Evolutionary conservation across 2,113 vertebrate species (phyloP), one percentile per base, ranked within the genome.

Genomic region (Eolophus roseicapilla): DNA sequence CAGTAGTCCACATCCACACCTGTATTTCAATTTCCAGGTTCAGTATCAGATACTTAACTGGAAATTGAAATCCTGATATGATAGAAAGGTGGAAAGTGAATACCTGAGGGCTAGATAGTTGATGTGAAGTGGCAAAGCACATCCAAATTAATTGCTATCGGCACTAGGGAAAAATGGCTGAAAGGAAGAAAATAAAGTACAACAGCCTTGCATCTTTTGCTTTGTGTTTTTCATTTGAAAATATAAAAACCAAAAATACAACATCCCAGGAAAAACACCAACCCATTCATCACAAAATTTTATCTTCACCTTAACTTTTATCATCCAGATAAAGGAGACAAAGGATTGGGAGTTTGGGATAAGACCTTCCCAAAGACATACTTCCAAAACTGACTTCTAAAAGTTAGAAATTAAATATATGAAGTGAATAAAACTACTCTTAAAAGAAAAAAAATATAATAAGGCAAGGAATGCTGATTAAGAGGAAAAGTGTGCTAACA

Each of bases 21-120:
- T 0, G 1, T 14, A 89, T 82, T 85, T 74, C 63, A 71, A 81
- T 91, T 92, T 88, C 50, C 73, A 81, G 37, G 47, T 57, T 78
- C 24, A 49, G 39, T 55, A 78, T 37, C 63, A 59, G 13, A 47
- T 27, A 64, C 31, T 81, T 83, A 86, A 77, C 75, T 47, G 86
- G 75, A 94, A 96, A 97, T 82, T 90, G 82, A 96, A 95, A 95
- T 82, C 65, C 52, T 86, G 27, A 37, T 92, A 75, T 12, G 62
- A 86, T 7, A 85, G 20, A 77, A 82, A 79, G 25, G 75, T 91
- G 82, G 78, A 60, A 91, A 95, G 43, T 64, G 50, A 95, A 93
- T 74, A 92, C 47, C 13, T 1, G 2, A 62, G n/a, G n/a, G 47
- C 0, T 10, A 12, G 59, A 60, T 2, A 57, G n/a, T 25, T 63